Base-by-base conservation (phyloP, 2,113 vertebrate species). In the Hypomesus transpacificus region DNA sequence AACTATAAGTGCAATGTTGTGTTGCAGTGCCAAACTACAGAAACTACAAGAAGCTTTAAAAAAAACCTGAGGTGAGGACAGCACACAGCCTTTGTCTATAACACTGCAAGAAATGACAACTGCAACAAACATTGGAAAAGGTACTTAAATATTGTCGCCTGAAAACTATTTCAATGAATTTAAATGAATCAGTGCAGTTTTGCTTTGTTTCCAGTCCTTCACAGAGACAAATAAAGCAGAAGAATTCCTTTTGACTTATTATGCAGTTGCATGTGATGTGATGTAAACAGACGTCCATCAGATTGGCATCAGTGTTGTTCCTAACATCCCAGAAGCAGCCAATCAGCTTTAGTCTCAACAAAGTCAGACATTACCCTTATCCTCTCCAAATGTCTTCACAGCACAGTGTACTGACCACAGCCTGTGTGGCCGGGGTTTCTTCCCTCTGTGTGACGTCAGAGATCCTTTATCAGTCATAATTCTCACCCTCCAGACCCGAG, bases 381-480 rank as follows among this genome's bases (percentile, higher is more conserved):
- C 86, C 82, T 77, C 64, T 79, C n/a, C 21, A 21, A 22, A 66
- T 64, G 46, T 68, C 62, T 60, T 74, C 70, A 77, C 74, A 72
- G 52, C 3, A 58, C 79, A 72, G 75, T 70, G 54, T 79, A 77
- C 75, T 65, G 75, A 80, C 86, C 76, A 58, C 82, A 71, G 85
- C 88, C 88, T 85, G 86, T 87, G 73, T 80, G 78, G 77, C 79
- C 86, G 70, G 85, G 76, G 81, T 87, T 76, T 74, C 69, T 85
- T 74, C 71, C 78, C 75, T 66, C 24, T 50, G 39, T 21, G 69
- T 89, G 89, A 91, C 89, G 88, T 91, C 89, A 90, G 83, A 85
- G 87, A 78, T 69, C 65, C 77, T 80, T 90, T 87, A 91, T 91
- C 90, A 84, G 87, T 82, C 84, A 9, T 66, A 77, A 87, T 84